These are phyloP conservation scores for Amblyjoppa proteus DNA, from an alignment of 2,888 invertebrate species.

Conservation along the genomic window DNA sequence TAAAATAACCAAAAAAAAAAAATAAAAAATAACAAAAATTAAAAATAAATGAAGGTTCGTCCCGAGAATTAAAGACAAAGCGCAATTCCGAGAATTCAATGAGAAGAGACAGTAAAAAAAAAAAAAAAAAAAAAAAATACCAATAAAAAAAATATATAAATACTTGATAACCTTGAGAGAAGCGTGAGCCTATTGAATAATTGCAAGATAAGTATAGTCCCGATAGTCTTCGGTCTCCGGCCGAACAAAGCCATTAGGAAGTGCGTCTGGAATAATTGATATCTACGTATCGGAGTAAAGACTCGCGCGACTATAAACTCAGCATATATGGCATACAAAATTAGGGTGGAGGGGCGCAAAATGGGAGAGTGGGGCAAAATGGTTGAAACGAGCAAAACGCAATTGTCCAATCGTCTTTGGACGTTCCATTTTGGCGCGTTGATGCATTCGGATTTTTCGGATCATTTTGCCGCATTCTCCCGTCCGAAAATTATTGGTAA, in stretches of 20 bases:
- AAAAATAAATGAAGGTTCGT: background rate
- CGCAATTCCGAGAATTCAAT: constrained; percentile 29
- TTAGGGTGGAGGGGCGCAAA: too few species aligned
- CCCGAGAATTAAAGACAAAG: background rate
- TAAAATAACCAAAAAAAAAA: background rate
- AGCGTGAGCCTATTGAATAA: constrained; percentile 48
- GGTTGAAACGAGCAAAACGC: too few species aligned
- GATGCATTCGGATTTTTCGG: too few species aligned
- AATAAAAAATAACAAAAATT: too few species aligned
- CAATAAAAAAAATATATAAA: constrained; percentile 19
- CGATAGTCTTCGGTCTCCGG: constrained; percentile 16
- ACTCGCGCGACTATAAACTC: background rate
- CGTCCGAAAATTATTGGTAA: too few species aligned
- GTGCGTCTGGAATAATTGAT: constrained; percentile 49
- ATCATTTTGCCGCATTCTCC: too few species aligned
- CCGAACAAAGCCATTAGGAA: constrained; percentile 41
- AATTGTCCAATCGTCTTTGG: too few species aligned
- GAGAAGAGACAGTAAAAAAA: background rate
- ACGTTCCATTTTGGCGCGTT: too few species aligned
- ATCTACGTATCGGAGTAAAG: background rate
- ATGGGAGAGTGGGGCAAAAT: too few species aligned
- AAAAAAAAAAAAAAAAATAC: constrained; percentile 13
- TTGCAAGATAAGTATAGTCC: constrained; percentile 22
- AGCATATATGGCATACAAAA: too few species aligned
- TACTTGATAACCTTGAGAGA: constrained; percentile 48